These are phyloP conservation scores for Dorcus parallelipipedus DNA, from an alignment of 2,888 invertebrate species.

Conservation along the genomic window DNA sequence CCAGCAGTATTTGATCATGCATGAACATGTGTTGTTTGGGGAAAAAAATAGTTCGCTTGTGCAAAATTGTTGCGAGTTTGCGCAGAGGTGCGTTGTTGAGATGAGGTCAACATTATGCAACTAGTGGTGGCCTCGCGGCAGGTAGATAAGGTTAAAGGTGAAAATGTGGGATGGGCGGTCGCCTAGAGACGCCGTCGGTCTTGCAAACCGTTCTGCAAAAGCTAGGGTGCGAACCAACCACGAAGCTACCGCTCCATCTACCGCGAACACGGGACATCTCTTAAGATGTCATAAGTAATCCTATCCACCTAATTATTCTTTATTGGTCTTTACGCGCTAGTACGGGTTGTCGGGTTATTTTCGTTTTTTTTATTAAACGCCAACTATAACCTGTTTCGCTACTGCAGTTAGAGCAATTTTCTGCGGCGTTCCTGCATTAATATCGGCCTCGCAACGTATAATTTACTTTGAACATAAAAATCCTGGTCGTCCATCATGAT, in stretches of 20 bases:
- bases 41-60: neutral
- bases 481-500: no score
- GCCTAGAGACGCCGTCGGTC: conserved; percentile 10
- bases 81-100: neutral
- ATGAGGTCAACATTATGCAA: conserved; percentile 13
- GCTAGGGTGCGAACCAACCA: conserved; percentile 25
- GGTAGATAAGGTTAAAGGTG: conserved; percentile 16
- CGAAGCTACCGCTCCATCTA: conserved; percentile 24
- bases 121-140: conserved; percentile 8
- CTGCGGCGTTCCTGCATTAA: conserved; percentile 15
- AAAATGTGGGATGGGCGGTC: conserved; percentile 14
- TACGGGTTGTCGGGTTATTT: conserved; percentile 28
- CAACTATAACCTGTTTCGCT: conserved; percentile 45
- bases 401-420: conserved; percentile 19
- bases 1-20: no score
- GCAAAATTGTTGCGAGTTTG: conserved; percentile 1
- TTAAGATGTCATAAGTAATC: conserved; percentile 35
- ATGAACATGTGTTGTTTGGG: no score
- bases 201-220: conserved; percentile 35
- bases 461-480: conserved; percentile 1
- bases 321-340: conserved; percentile 33
- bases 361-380: conserved; percentile 37
- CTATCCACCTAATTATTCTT: conserved; percentile 41
- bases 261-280: conserved; percentile 20
- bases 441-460: conserved; percentile 11